Percentiles rank a stretch among this genome's conserved stretches.
Evolutionary conservation across 2,797 vertebrate species (phyloP).

Genomic region (Natrix natrix): DNA sequence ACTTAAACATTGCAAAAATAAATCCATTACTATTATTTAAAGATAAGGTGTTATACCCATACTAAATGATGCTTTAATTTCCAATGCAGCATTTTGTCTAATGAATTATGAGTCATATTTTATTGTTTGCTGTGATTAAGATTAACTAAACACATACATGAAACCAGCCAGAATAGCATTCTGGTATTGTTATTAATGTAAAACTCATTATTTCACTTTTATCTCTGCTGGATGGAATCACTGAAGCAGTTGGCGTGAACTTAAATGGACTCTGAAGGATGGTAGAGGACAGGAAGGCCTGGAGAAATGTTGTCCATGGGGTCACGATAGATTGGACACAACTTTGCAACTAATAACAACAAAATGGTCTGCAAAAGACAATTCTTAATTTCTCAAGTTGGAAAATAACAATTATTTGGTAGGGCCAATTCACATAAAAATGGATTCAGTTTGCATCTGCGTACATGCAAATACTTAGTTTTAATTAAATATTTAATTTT

Average conservation of each 20-base stretch:
- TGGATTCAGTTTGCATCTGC: neutral
- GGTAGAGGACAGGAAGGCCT: too few relatives aligned
- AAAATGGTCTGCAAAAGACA: neutral
- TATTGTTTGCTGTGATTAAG: constrained; percentile 19
- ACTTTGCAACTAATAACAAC: too few relatives aligned
- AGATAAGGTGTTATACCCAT: neutral
- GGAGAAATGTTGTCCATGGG: too few relatives aligned
- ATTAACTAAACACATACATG: constrained; percentile 10
- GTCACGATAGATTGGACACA: too few relatives aligned
- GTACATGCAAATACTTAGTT: neutral
- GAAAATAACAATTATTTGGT: neutral
- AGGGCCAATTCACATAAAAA: neutral
- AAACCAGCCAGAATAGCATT: neutral
- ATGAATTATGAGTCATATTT: neutral
- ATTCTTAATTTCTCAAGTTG: neutral
- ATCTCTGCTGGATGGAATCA: neutral
- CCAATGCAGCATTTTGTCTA: neutral
- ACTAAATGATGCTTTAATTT: constrained; percentile 1
- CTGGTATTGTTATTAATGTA: constrained; percentile 20
- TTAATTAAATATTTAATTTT: neutral
- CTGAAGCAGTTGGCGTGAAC: too few relatives aligned
- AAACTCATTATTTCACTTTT: constrained; percentile 23
- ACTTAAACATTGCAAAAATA: neutral
- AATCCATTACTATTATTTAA: neutral
- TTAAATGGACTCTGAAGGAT: too few relatives aligned